Base-by-base conservation (phyloP, 2,797 vertebrate genomes). In the Diplodus sargus region DNA sequence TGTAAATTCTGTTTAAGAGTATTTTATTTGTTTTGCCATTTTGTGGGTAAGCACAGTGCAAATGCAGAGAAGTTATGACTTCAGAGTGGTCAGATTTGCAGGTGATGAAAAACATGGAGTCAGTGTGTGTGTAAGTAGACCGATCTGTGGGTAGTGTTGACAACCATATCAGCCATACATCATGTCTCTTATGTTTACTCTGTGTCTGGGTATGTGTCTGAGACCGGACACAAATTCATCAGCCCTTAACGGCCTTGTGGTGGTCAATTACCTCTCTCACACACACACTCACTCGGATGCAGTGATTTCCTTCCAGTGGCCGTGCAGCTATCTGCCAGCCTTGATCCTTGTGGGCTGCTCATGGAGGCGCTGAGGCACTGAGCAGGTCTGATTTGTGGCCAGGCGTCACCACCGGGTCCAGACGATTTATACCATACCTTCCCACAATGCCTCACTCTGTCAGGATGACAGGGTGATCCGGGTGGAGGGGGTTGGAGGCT, bases 331-430 rank as follows among this genome's bases (percentile, higher is more conserved):
- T 69, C 71, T 75, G 22, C 65, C 79, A 82, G 69, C 85, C 90
- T 85, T 86, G 84, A 90, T 85, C 87, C 75, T 58, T 30, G 72
- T 13, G 53, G 22, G 64, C 48, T 72, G 52, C 65, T 78, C 43
- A 67, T 43, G 74, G 75, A 83, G 78, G 78, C 28, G 28, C 34
- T 53, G 78, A 70, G 69, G 72, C 63, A 39, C 34, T 5, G 62
- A 74, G 57, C 65, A 45, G 65, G 39, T 84, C 85, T 89, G 87
- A 92, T 93, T 90, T 90, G 88, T 87, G 78, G 74, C 73, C 67
- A 34, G 59, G 59, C 23, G 39, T 88, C 78, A 83, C 62, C 13
- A 12, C 67, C 0, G 14, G 59, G 70, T 65, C 70, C 75, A 77
- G 70, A 54, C 54, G 48, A 87, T 89, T 90, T 86, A 83, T 71